phyloP scores from a whole-genome alignment of 1,140 invertebrate genomes.

The Drosophila subpulchrella region DNA sequence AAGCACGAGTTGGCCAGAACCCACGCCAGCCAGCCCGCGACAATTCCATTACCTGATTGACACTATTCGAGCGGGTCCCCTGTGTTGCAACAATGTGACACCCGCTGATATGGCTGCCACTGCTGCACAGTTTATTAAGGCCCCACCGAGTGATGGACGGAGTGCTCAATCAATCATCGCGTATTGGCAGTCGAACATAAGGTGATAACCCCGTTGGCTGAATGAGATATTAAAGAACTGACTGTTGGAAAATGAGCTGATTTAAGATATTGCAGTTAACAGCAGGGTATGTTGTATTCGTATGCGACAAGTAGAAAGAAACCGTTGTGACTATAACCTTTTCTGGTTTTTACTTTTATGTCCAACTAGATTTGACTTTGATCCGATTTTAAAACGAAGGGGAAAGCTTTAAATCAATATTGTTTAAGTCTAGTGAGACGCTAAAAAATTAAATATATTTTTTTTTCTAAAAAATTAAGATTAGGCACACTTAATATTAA shows the following conservation, averaged over 20 bases:
- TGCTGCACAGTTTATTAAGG: constrained; percentile 22
- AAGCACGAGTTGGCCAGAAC: constrained; percentile 60
- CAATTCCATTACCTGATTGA: constrained; percentile 36
- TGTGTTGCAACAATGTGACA: constrained; percentile 36
- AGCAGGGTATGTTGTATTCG: too few species aligned
- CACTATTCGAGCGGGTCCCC: constrained; percentile 15
- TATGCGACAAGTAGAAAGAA: too few species aligned
- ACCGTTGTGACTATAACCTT: too few species aligned
- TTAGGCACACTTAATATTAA: too few species aligned
- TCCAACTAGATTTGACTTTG: too few species aligned
- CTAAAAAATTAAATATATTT: too few species aligned
- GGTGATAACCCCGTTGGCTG: constrained; percentile 5
- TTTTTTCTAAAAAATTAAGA: too few species aligned
- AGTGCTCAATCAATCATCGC: constrained; percentile 37
- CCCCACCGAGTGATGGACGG: constrained; percentile 1
- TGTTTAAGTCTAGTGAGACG: too few species aligned
- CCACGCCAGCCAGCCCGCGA: neutral
- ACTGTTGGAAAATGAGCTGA: neutral
- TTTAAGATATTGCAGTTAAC: neutral
- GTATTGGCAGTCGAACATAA: constrained; percentile 7
- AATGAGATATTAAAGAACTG: constrained; percentile 13
- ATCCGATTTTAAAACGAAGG: too few species aligned
- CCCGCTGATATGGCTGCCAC: constrained; percentile 23
- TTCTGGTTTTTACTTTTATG: too few species aligned
- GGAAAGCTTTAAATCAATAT: too few species aligned